Conservation (phyloP, 2,888 invertebrate species). For the Mesorhabditis spiculigera region DNA sequence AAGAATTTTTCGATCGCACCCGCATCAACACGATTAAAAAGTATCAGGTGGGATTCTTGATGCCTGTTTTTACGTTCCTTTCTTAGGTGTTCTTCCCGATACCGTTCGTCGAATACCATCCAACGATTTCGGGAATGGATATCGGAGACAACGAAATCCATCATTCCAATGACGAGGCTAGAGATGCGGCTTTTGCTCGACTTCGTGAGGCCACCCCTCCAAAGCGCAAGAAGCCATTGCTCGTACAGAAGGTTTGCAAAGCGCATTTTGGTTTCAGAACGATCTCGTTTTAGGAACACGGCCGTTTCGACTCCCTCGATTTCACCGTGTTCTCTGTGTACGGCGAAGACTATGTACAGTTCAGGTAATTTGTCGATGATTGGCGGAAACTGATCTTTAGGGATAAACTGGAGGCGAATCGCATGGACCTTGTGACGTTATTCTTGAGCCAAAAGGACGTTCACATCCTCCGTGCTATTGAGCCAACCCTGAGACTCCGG, state of each 20-base stretch:
- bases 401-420: conserved; percentile 20
- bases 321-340: conserved; percentile 78
- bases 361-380: conserved; percentile 22
- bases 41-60: conserved; percentile 68
- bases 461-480: conserved; percentile 51
- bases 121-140: conserved; percentile 62
- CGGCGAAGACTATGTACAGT: conserved; percentile 70
- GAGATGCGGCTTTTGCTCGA: conserved; percentile 32
- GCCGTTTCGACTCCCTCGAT: conserved; percentile 76
- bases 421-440: conserved; percentile 43
- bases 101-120: conserved; percentile 83
- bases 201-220: conserved; percentile 36
- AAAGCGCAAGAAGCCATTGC: conserved; percentile 30
- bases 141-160: conserved; percentile 30
- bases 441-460: conserved; percentile 48
- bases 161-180: conserved; percentile 16
- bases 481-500: conserved; percentile 51
- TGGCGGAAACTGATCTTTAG: background rate
- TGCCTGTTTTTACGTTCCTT: background rate
- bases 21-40: conserved; percentile 88
- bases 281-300: conserved; percentile 65
- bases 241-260: conserved; percentile 40
- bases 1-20: conserved; percentile 85
- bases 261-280: background rate
- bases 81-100: conserved; percentile 76